Evolutionary conservation across 1,140 invertebrate species (phyloP), one percentile per base, ranked within the genome.

Genomic region (Steinernema khuongi): DNA sequence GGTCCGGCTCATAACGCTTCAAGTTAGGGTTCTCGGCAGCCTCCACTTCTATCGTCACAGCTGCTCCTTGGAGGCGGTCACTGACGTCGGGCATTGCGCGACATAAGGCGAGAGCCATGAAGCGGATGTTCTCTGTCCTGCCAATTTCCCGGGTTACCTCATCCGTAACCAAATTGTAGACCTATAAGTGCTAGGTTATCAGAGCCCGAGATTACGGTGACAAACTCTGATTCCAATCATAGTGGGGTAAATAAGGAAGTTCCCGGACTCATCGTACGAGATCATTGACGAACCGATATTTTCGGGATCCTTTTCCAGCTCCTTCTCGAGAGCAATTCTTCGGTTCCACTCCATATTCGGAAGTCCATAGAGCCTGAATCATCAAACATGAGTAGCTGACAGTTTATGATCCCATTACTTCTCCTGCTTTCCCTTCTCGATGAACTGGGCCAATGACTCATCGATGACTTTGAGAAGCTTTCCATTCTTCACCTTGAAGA

Each of bases 321-420:
- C 96, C 76, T 93, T 90, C 87, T 99, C 96, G 1, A 92, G 89
- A 0, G 96, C 96, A 90, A 98, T 92, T 86, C 94, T 90, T 85
- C 95, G 87, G 26, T 94, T 94, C 88, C 98, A 99, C 87, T 99
- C 96, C 95, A 99, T 99, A 81, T 96, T 94, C 1, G 94, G 93
- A 43, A 99, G 85, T 77, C 94, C 82, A 60, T 73, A 77, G 31
- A 78, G 72, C 67, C 84, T 85, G 26, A 29, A 79, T 79, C 72
- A 76, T 17, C 22, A 31, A 32, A 74, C n/a, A 43, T 44, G 71
- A 72, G 18, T 22, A 18, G 91, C 82, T 93, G 93, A 29, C 91
- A n/a, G 88, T 90, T 86, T 66, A 77, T 18, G 31, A 22, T 26
- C 18, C 41, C 70, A 33, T 60, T n/a, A 85, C 85, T 75, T 83